Base-by-base conservation (phyloP, 2,797 vertebrate genomes). In the Meriones psammophilus region DNA sequence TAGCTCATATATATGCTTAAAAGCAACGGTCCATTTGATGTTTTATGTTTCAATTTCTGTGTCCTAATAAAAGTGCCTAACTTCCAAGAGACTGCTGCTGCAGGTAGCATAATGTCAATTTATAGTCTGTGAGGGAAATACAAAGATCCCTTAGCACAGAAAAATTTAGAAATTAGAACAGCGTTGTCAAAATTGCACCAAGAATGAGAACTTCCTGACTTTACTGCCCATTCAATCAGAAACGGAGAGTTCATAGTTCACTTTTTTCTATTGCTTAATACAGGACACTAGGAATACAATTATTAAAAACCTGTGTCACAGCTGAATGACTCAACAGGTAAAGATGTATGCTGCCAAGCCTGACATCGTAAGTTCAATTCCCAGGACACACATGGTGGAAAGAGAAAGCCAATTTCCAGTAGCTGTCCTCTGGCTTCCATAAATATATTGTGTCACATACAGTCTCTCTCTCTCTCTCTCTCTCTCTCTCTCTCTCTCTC, bases 1-100 rank as follows among this genome's bases (percentile, higher is more conserved):
- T 71, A 88, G 62, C 85, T 94, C 20, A 0, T 66, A 86, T 88
- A 73, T 96, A 68, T 26, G 28, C 64, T 94, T 95, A 91, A 96
- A 96, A 74, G 85, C 94, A 97, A 96, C 46, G 81, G 78, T 42
- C 83, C 92, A 54, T 88, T 95, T 95, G 73, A 91, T 96, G 94
- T 92, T 96, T 97, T 94, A 96, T 96, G 93, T 91, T 97, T 96
- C 94, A 95, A 87, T 96, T 96, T 92, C 93, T 96, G 74, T 84
- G 71, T 87, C 94, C 90, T 90, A 95, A 96, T 97, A 93, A 96
- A 96, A 92, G 92, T 83, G 2, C 58, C 17, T 94, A 91, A 95
- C 87, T 95, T 81, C 92, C 83, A 58, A 90, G 90, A 92, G 76
- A 95, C 33, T 93, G 79, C 68, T 69, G 42, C 90, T 39, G 0